phyloP scores from a whole-genome alignment of 2,797 vertebrate genomes.

The Gambelia wislizenii region DNA sequence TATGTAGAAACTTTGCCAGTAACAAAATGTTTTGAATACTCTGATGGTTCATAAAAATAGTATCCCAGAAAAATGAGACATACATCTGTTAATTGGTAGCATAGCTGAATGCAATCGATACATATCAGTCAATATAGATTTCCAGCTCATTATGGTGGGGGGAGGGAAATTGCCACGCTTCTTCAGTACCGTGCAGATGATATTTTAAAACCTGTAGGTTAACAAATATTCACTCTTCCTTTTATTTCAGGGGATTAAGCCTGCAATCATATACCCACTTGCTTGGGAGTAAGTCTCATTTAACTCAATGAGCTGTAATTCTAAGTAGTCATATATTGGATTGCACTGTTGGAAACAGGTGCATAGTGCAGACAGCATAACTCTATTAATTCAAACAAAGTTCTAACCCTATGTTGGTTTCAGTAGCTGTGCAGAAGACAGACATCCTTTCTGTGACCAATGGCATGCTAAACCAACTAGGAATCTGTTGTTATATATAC shows the following conservation, averaged over 20 bases:
- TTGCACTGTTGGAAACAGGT: conserved; percentile 48
- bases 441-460: not conserved
- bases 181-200: conserved; percentile 51
- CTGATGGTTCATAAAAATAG: conserved; percentile 28
- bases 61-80: conserved; percentile 47
- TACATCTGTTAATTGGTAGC: conserved; percentile 38
- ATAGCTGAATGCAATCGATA: conserved; percentile 46
- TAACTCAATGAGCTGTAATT: not conserved
- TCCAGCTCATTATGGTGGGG: conserved; percentile 55
- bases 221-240: conserved; percentile 20
- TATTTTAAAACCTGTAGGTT: conserved; percentile 53
- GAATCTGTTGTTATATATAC: too few relatives aligned
- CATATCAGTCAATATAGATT: conserved; percentile 10
- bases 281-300: not conserved
- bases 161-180: conserved; percentile 25
- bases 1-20: conserved; percentile 2
- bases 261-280: not conserved
- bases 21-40: conserved; percentile 6
- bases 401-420: conserved; percentile 20
- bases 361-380: conserved; percentile 54
- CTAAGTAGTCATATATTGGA: not conserved
- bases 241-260: conserved; percentile 56
- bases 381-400: conserved; percentile 58
- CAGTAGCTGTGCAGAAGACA: not conserved
- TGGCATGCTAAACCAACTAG: too few relatives aligned